These are phyloP conservation scores for Zosterops pallidus DNA, from an alignment of 2,113 vertebrate species.

Conservation along the genomic window DNA sequence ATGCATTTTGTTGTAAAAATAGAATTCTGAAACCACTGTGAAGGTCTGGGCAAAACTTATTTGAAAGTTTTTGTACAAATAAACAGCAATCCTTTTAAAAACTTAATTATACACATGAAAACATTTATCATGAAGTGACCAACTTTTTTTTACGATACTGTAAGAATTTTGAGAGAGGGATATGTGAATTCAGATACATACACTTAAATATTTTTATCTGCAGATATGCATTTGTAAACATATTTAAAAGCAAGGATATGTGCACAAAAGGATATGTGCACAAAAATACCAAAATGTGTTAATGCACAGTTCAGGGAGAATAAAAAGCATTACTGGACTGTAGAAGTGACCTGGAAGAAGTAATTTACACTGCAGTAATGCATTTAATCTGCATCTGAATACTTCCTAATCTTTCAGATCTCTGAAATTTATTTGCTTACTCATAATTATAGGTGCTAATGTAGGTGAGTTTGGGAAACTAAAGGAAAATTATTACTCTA, in stretches of 20 bases:
- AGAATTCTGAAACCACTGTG: not conserved
- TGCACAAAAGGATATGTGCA: not conserved
- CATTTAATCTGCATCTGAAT: not conserved
- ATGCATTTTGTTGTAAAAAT: not conserved
- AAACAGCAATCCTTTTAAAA: not conserved
- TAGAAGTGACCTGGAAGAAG: not conserved
- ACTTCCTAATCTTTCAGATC: not conserved
- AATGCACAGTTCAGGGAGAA: not conserved
- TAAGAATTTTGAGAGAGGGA: not conserved
- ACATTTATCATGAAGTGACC: not conserved
- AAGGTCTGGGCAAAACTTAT: not conserved
- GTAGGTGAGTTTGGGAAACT: not conserved
- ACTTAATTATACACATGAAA: not conserved
- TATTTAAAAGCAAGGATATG: not conserved
- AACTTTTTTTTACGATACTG: not conserved
- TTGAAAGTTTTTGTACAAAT: not conserved
- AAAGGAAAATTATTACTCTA: not conserved
- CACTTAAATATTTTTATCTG: not conserved
- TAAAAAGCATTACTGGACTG: not conserved
- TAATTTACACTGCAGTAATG: not conserved
- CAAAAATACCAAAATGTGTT: rapidly evolving
- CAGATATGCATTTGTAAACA: not conserved
- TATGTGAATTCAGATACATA: not conserved
- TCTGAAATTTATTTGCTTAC: not conserved
- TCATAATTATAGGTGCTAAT: not conserved